Percentiles rank a stretch among this genome's conserved stretches.
Evolutionary conservation across 2,113 vertebrate species (phyloP).

Genomic region (Oostethus manadensis): DNA sequence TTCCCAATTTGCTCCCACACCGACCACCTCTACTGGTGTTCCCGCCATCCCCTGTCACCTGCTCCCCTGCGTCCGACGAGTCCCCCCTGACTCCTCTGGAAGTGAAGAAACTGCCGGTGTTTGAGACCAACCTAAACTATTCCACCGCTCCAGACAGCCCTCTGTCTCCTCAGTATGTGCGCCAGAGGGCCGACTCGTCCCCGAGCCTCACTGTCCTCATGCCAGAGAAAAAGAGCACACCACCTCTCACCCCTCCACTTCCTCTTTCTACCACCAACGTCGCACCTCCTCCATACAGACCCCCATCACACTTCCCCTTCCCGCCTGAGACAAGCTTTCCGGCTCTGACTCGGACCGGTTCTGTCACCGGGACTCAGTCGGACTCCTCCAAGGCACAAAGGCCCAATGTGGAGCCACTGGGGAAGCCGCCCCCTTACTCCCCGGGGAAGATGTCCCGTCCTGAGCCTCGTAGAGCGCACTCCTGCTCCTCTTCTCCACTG

Average conservation of each 20-base stretch:
- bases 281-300: conserved; percentile 73
- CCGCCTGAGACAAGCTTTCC: conserved; percentile 75
- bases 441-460: conserved; percentile 77
- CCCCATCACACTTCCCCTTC: conserved; percentile 82
- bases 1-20: conserved; percentile 90
- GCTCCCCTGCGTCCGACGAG: conserved; percentile 94
- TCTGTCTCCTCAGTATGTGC: conserved; percentile 81
- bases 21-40: conserved; percentile 91
- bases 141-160: conserved; percentile 81
- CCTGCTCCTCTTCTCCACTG: conserved; percentile 76
- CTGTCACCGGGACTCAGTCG: conserved; percentile 54
- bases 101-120: conserved; percentile 90
- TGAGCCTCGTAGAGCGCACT: conserved; percentile 76
- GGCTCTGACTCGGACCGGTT: conserved; percentile 64
- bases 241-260: conserved; percentile 81
- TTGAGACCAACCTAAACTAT: conserved; percentile 90
- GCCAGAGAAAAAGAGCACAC: conserved; percentile 77
- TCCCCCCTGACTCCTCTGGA: conserved; percentile 92
- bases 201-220: conserved; percentile 78
- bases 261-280: conserved; percentile 64
- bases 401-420: conserved; percentile 64
- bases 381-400: conserved; percentile 71
- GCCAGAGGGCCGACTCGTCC: conserved; percentile 80
- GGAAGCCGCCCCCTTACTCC: conserved; percentile 75
- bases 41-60: conserved; percentile 87